Evolutionary conservation across 2,113 vertebrate species (phyloP), one percentile per base, ranked within the genome.

Genomic region (Psilopsiagon aurifrons): DNA sequence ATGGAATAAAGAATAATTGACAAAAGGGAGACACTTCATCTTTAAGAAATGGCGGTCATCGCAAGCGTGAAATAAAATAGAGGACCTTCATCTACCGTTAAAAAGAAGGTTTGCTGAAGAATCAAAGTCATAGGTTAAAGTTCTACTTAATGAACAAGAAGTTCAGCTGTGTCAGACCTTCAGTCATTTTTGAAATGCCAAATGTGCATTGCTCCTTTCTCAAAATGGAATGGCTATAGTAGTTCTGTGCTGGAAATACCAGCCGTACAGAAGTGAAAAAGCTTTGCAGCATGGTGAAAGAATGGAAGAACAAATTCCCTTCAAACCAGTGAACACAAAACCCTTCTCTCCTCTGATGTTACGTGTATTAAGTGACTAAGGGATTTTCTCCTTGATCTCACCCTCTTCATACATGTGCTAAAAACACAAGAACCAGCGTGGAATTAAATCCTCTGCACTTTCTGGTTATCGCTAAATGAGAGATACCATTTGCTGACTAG

Each of bases 81-180:
- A 89, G 28, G 52, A 76, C 63, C 52, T 92, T 89, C 63, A 78
- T 78, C 83, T 94, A 52, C 69, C 62, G 35, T 68, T 62, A 64
- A 51, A 90, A 85, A 71, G 35, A 57, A 90, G 41, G 80, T 70
- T 71, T 83, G 70, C 88, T 62, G 86, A 84, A 78, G 69, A 70
- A 93, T 95, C 77, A 76, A 90, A 94, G 86, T 37, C 8, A 0
- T 41, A 93, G 83, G 92, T 81, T 92, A 63, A 94, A 94, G 89
- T 89, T 94, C 74, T 86, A 74, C 86, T 92, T 94, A 93, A 96
- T 69, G 81, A 96, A 95, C 64, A 93, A 55, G 90, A 92, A 94
- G 88, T 88, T 95, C 83, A 83, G 54, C 92, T 91, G 77, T 94
- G 91, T 94, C 83, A 92, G 84, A 88, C 95, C 84, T 64, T 92